These are phyloP conservation scores for Theodoxus fluviatilis DNA, from an alignment of 2,888 invertebrate species.

Conservation along the genomic window DNA sequence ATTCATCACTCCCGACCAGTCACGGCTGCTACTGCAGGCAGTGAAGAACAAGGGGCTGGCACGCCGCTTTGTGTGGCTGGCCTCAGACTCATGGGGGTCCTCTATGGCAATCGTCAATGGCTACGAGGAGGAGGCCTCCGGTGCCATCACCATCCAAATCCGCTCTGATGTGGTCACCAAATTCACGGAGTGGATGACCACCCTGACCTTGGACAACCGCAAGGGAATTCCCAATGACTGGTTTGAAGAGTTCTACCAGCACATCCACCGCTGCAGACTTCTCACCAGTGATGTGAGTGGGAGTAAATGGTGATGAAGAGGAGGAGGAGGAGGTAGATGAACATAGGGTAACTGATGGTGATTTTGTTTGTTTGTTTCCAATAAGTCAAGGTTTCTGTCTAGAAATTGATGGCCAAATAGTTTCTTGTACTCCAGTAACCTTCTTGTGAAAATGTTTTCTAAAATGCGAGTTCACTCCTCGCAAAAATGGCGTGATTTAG, in stretches of 20 bases:
- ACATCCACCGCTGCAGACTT: constrained; percentile 59
- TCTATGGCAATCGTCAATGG: constrained; percentile 41
- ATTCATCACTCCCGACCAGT: constrained; percentile 55
- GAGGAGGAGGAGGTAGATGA: too few species aligned
- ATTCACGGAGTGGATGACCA: constrained; percentile 55
- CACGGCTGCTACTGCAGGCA: constrained; percentile 57
- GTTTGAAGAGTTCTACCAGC: constrained; percentile 66
- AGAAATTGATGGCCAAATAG: too few species aligned
- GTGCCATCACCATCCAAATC: constrained; percentile 54
- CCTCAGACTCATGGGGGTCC: constrained; percentile 55
- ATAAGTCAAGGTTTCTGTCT: too few species aligned
- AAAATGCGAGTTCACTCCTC: too few species aligned
- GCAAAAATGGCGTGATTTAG: too few species aligned
- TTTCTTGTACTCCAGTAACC: too few species aligned
- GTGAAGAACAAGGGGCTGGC: constrained; percentile 51
- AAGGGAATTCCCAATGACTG: constrained; percentile 64
- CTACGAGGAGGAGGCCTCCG: constrained; percentile 50
- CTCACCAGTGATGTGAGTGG: too few species aligned
- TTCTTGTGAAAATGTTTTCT: too few species aligned
- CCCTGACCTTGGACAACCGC: constrained; percentile 55
- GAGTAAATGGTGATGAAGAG: too few species aligned
- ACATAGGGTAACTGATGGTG: too few species aligned
- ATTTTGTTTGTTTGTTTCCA: too few species aligned
- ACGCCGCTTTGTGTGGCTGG: constrained; percentile 59
- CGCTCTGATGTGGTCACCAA: constrained; percentile 51